Conservation (phyloP, 37 sponge, comb jelly and placozoan genomes). For the Chondrosia reniformis region DNA sequence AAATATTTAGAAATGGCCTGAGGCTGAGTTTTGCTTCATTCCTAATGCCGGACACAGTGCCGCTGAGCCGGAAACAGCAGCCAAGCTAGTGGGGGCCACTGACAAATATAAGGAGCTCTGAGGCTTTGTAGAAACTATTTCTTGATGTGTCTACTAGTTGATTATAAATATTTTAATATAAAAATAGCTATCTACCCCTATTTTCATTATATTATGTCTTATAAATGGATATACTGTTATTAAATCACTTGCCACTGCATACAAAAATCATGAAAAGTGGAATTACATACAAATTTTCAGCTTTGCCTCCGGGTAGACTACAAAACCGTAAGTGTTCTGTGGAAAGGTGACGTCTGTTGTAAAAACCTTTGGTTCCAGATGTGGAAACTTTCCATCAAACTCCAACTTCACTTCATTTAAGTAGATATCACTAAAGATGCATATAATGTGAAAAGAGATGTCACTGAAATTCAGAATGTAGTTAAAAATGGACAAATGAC, state of each 20-base stretch:
- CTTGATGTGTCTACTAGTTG: no score
- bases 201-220: no score
- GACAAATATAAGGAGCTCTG: constrained; percentile 47
- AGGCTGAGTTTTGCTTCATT: constrained; percentile 50
- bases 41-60: constrained; percentile 52
- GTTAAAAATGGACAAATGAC: no score
- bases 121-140: no score
- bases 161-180: no score
- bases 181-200: no score
- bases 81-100: constrained; percentile 31
- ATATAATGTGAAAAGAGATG: not conserved
- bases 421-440: not conserved
- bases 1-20: constrained; percentile 38
- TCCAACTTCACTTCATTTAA: not conserved
- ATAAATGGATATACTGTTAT: no score
- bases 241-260: no score
- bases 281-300: not conserved
- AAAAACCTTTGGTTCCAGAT: not conserved
- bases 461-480: no score
- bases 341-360: not conserved
- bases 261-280: no score
- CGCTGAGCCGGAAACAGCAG: constrained; percentile 15
- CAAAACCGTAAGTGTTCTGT: not conserved
- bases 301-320: constrained; percentile 3
- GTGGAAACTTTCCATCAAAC: not conserved